Conservation (phyloP, 2,113 vertebrate genomes). For the Nasalis larvatus region DNA sequence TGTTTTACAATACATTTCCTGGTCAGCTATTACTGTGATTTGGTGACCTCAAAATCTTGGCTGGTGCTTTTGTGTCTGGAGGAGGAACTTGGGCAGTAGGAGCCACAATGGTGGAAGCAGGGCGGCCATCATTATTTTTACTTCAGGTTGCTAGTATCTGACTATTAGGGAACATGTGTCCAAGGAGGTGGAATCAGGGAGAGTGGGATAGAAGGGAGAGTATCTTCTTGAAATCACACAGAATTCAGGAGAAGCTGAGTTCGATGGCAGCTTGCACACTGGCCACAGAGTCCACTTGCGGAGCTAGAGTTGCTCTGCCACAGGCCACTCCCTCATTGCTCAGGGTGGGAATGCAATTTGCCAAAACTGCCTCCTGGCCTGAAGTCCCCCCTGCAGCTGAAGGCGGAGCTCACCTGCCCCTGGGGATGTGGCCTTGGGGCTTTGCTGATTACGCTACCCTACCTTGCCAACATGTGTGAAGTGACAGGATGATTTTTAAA, state of each 20-base stretch:
- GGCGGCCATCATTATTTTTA: neutral
- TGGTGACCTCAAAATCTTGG: neutral
- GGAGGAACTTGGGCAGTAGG: neutral
- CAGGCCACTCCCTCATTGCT: neutral
- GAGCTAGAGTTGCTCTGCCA: neutral
- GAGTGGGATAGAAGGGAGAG: neutral
- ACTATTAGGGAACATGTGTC: neutral
- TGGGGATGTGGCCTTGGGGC: neutral
- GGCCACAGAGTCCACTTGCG: neutral
- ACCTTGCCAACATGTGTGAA: neutral
- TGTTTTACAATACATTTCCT: neutral
- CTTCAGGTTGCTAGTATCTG: neutral
- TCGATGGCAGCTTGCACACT: neutral
- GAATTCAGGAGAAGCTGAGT: neutral
- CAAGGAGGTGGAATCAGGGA: no score
- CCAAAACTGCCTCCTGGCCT: accelerated
- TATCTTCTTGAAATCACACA: neutral
- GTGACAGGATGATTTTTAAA: neutral
- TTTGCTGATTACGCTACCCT: neutral
- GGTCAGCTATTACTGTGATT: neutral
- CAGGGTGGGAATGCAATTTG: neutral
- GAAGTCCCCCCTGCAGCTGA: neutral
- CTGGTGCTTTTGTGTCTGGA: neutral
- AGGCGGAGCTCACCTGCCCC: neutral
- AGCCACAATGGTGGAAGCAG: neutral